Evolutionary conservation across 2,888 invertebrate species (phyloP).

Genomic region (Phengaris arion): DNA sequence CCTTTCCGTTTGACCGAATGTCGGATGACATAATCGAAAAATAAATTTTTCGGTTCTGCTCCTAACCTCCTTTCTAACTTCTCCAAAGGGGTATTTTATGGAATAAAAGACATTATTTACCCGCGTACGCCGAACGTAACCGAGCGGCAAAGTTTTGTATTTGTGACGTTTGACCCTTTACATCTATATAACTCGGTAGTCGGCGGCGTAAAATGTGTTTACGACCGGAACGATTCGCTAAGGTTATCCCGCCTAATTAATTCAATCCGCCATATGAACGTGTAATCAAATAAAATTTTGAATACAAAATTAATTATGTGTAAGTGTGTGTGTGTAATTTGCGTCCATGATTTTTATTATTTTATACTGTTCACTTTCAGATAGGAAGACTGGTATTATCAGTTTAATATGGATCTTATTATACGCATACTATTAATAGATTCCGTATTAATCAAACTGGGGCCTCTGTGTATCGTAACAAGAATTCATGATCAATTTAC

Average conservation of each 20-base stretch:
- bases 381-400: no score
- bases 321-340: background rate
- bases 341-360: background rate
- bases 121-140: constrained; percentile 56
- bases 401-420: background rate
- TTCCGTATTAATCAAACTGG: background rate
- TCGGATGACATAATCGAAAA: constrained; percentile 64
- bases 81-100: constrained; percentile 64
- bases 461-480: background rate
- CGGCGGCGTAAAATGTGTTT: constrained; percentile 50
- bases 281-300: constrained; percentile 30
- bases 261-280: constrained; percentile 36
- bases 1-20: constrained; percentile 44
- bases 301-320: background rate
- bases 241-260: constrained; percentile 40
- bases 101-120: constrained; percentile 75
- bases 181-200: constrained; percentile 47
- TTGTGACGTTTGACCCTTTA: constrained; percentile 56
- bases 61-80: constrained; percentile 58
- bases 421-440: background rate
- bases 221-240: constrained; percentile 44
- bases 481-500: constrained; percentile 9
- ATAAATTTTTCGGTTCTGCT: constrained; percentile 61
- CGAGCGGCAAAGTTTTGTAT: constrained; percentile 68
- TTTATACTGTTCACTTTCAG: no score